These are phyloP conservation scores for Drosophila seguyi DNA, from an alignment of 1,140 invertebrate species.

Conservation along the genomic window DNA sequence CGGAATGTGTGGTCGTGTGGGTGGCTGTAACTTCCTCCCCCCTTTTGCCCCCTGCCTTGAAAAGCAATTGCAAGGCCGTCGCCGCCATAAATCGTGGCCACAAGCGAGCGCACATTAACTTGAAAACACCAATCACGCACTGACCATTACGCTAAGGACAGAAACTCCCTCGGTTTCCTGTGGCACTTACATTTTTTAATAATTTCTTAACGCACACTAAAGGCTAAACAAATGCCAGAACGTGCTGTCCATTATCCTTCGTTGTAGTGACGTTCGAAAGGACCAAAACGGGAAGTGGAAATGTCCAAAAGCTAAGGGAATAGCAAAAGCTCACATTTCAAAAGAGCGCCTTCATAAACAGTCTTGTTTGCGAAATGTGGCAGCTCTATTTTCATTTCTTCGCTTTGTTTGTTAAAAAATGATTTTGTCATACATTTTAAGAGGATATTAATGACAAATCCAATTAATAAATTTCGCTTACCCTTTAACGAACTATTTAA, in stretches of 20 bases:
- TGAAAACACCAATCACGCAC: constrained; percentile 49
- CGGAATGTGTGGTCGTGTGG: constrained; percentile 29
- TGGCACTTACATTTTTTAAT: constrained; percentile 49
- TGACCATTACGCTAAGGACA: constrained; percentile 49
- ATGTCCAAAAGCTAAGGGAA: constrained; percentile 9
- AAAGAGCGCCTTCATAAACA: constrained; percentile 8
- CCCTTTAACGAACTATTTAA: background rate
- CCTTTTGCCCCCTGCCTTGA: background rate
- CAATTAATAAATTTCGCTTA: background rate
- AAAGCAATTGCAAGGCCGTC: constrained; percentile 49
- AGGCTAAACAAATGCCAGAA: constrained; percentile 46
- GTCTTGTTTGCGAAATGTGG: background rate
- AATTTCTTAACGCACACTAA: constrained; percentile 46
- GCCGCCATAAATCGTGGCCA: constrained; percentile 39
- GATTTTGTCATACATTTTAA: too few species aligned
- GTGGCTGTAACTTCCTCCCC: constrained; percentile 5
- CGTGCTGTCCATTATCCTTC: constrained; percentile 53
- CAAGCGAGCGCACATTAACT: constrained; percentile 27
- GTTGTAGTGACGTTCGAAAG: constrained; percentile 26
- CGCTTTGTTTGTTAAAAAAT: background rate
- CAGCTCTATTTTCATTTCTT: background rate
- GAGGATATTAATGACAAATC: too few species aligned
- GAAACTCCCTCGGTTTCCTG: background rate
- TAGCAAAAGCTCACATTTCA: constrained; percentile 34
- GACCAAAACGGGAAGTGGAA: constrained; percentile 9